Evolutionary conservation across 1,140 invertebrate species (phyloP).

Genomic region (Leucophenga varia): DNA sequence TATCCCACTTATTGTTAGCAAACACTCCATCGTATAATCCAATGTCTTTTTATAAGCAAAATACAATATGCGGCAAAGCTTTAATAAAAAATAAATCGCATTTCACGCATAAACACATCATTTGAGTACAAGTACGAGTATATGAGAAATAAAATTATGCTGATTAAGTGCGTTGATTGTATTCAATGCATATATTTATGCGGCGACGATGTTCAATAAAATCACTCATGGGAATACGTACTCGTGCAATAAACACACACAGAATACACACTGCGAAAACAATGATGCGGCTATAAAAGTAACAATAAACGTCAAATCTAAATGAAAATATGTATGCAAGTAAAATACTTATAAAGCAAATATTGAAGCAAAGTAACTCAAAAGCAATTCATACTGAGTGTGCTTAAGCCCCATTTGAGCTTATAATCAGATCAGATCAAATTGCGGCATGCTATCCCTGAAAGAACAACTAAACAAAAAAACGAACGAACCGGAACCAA

Average conservation of each 20-base stretch:
- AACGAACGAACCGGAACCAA: too few species aligned
- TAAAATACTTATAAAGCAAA: conserved; percentile 16
- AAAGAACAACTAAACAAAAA: too few species aligned
- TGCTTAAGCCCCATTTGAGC: too few species aligned
- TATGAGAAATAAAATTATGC: conserved; percentile 45
- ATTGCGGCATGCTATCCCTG: too few species aligned
- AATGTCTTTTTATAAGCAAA: too few species aligned
- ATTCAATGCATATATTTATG: conserved; percentile 34
- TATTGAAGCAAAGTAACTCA: conserved; percentile 11
- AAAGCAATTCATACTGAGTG: too few species aligned
- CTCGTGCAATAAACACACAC: not conserved
- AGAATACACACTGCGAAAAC: conserved; percentile 2
- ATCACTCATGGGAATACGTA: not conserved
- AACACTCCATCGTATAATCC: too few species aligned
- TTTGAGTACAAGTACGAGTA: not conserved
- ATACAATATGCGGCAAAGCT: too few species aligned
- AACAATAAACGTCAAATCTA: not conserved
- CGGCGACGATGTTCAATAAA: not conserved
- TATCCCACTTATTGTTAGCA: too few species aligned
- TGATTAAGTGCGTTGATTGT: conserved; percentile 43
- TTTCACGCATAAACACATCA: too few species aligned
- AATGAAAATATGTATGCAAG: conserved; percentile 7
- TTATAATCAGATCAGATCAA: too few species aligned
- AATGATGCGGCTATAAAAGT: conserved; percentile 4
- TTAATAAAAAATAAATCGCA: too few species aligned